A percentile compares a stretch with the other conserved stretches of the same genome.
These are phyloP conservation scores for Parapsyche elsis DNA, from an alignment of 1,140 invertebrate species.

Conservation along the genomic window DNA sequence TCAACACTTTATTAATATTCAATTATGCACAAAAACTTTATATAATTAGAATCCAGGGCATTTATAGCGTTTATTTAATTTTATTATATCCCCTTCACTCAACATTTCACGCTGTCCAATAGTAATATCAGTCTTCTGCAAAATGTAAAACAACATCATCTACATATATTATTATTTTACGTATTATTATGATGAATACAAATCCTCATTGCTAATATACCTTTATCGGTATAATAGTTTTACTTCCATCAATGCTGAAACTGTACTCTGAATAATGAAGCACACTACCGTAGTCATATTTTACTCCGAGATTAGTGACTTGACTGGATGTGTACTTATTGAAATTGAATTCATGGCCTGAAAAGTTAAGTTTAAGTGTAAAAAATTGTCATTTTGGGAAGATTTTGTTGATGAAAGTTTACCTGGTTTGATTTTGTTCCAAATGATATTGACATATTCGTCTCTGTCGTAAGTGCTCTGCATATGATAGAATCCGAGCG, in stretches of 20 bases:
- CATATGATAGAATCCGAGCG: slow-evolving; percentile 78
- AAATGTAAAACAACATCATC: slow-evolving; percentile 23
- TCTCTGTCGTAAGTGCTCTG: slow-evolving; percentile 78
- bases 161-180: too few relatives aligned
- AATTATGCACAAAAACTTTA: background rate
- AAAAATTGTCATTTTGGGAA: background rate
- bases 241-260: slow-evolving; percentile 74
- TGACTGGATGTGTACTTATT: slow-evolving; percentile 73
- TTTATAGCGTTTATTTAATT: slow-evolving; percentile 45
- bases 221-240: slow-evolving; percentile 71
- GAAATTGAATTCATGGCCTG: slow-evolving; percentile 75
- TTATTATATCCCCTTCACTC: slow-evolving; percentile 45
- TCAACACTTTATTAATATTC: too few relatives aligned
- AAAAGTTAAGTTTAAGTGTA: slow-evolving; percentile 39
- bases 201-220: slow-evolving; percentile 64
- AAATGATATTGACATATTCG: slow-evolving; percentile 73
- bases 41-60: slow-evolving; percentile 37
- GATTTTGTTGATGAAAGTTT: background rate
- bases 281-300: slow-evolving; percentile 78
- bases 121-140: slow-evolving; percentile 39
- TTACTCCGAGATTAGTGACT: slow-evolving; percentile 72
- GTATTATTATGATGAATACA: background rate
- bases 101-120: slow-evolving; percentile 44
- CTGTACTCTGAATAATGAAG: slow-evolving; percentile 79
- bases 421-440: slow-evolving; percentile 74